Evolutionary conservation across 2,888 invertebrate genomes (phyloP).

Genomic region (Ophraella communa): DNA sequence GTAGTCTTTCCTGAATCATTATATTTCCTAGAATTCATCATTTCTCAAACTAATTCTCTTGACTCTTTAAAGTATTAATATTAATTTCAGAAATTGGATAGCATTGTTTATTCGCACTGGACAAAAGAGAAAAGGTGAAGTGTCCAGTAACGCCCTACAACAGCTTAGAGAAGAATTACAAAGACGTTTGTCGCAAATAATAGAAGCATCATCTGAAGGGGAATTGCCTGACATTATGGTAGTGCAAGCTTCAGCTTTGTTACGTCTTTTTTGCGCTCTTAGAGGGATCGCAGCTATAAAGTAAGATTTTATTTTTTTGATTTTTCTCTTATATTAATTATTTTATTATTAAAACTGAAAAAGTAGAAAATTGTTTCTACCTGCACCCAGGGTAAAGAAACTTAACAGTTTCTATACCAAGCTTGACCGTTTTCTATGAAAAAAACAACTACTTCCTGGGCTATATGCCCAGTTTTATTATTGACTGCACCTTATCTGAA

Average conservation of each 20-base stretch:
- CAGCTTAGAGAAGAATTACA: slow-evolving; percentile 78
- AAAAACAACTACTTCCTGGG: too few relatives aligned
- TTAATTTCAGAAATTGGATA: slow-evolving; percentile 79
- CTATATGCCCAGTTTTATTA: too few relatives aligned
- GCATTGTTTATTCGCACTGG: slow-evolving; percentile 88
- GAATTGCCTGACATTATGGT: slow-evolving; percentile 70
- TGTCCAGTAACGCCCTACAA: slow-evolving; percentile 71
- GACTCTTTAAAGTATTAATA: neutral
- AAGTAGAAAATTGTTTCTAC: too few relatives aligned
- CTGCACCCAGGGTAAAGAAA: too few relatives aligned
- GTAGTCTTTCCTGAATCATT: too few relatives aligned
- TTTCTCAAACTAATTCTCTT: too few relatives aligned
- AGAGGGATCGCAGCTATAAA: slow-evolving; percentile 92
- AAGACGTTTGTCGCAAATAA: slow-evolving; percentile 70
- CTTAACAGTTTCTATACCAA: too few relatives aligned
- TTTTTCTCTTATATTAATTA: neutral
- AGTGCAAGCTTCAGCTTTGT: slow-evolving; percentile 87
- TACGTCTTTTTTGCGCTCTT: slow-evolving; percentile 90
- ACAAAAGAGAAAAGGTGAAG: slow-evolving; percentile 82
- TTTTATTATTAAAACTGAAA: neutral
- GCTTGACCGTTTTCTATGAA: too few relatives aligned
- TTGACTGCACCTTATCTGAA: too few relatives aligned
- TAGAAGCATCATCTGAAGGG: slow-evolving; percentile 68
- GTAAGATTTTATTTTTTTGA: slow-evolving; percentile 57
- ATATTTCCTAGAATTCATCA: too few relatives aligned